Evolutionary conservation across 2,888 invertebrate genomes (phyloP), one percentile per base, ranked within the genome.

Genomic region (Drosophila infuscata): DNA sequence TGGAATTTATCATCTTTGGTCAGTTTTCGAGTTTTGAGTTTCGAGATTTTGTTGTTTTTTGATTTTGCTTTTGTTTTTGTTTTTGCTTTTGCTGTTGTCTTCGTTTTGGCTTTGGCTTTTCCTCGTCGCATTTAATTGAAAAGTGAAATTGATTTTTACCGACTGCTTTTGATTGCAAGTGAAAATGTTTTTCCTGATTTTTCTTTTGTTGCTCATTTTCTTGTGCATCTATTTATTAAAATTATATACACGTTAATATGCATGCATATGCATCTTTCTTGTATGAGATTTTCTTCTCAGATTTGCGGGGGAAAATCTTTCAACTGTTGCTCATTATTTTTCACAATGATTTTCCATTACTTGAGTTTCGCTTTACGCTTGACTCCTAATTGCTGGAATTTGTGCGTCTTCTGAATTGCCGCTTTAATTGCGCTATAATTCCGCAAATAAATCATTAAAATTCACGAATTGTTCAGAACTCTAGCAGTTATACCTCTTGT

Each of bases 101-200:
- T 71, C 15, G 33, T 43, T 43, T 65, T 52, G 35, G 38, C 58
- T 56, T 62, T 38, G 17, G 20, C 30, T 57, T 56, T 66, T 71
- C 49, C 62, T 48, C 63, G 30, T 48, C 20, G 56, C 63, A 70
- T 70, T 83, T 80, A 84, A 84, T 84, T 87, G 82, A 87, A 84
- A 84, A 84, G 83, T 84, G 87, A 84, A 84, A 84, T 87, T 84
- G 84, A 87, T 82, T 84, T 87, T 77, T 9, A 11, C 65, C 73
- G 54, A 58, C 56, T 66, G 69, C 63, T 56, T 66, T 62, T 66
- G 61, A 64, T 68, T 68, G 67, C 59, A 70, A 76, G 74, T 73
- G 76, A 76, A 77, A 76, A 67, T 67, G 33, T 32, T 66, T 57
- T 70, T 72, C 51, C 41, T 46, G 41, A 54, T 69, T 69, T 67